Conservation (phyloP, 2,888 invertebrate species). For the Fragum fragum region DNA sequence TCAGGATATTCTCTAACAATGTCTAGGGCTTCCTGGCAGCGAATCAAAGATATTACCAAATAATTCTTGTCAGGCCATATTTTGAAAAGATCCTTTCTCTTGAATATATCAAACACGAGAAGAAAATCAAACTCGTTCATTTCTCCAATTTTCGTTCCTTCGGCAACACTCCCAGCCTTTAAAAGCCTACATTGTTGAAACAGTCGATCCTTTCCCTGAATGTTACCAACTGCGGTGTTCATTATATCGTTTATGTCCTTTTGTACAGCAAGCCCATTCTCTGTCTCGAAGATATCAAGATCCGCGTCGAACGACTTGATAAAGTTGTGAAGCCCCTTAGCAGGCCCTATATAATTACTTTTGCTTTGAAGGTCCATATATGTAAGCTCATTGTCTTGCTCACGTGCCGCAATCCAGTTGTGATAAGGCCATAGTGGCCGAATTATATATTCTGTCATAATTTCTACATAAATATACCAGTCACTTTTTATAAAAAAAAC, state of each 20-base stretch:
- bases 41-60: background rate
- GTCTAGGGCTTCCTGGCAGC: background rate
- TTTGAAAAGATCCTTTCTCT: background rate
- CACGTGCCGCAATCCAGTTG: background rate
- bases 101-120: background rate
- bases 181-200: background rate
- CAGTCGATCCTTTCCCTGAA: background rate
- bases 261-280: background rate
- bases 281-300: background rate
- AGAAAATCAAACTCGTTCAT: slow-evolving; percentile 7
- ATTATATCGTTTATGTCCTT: background rate
- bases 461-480: too few relatives aligned
- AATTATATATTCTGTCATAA: background rate
- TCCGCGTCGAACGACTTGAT: background rate
- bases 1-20: background rate
- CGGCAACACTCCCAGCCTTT: slow-evolving; percentile 2
- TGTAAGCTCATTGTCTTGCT: background rate
- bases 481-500: too few relatives aligned
- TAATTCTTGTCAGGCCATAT: background rate
- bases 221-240: background rate
- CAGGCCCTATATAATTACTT: background rate
- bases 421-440: background rate
- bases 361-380: background rate
- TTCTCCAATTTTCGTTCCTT: background rate
- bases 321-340: background rate